phyloP scores from a whole-genome alignment of 1,140 invertebrate species.

The Gonatopus flavifemur region DNA sequence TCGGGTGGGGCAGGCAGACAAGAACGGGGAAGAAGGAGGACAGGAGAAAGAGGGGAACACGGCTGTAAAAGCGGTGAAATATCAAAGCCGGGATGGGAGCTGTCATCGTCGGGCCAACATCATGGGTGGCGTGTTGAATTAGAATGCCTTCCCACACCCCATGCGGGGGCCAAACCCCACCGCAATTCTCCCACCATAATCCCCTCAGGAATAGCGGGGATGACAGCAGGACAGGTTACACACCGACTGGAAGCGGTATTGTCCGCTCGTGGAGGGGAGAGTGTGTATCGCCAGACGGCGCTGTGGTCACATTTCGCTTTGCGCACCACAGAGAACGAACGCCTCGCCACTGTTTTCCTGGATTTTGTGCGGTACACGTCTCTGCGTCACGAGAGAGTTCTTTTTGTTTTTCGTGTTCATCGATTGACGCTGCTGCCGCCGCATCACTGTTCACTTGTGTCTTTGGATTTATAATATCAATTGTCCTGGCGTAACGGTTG shows the following conservation, averaged over 20 bases:
- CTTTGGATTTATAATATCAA: too few relatives aligned
- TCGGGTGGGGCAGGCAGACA: background rate
- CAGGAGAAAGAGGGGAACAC: slow-evolving; percentile 38
- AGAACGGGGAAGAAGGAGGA: slow-evolving; percentile 29
- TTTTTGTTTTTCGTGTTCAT: too few relatives aligned
- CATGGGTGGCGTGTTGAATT: slow-evolving; percentile 68
- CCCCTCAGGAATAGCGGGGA: slow-evolving; percentile 20
- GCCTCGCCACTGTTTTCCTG: slow-evolving; percentile 43
- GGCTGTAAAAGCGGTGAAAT: slow-evolving; percentile 62
- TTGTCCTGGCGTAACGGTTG: slow-evolving; percentile 2
- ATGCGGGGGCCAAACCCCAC: slow-evolving; percentile 31
- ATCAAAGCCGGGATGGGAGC: slow-evolving; percentile 66
- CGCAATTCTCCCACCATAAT: slow-evolving; percentile 34
- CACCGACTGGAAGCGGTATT: slow-evolving; percentile 7
- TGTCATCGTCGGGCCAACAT: slow-evolving; percentile 64
- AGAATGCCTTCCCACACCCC: slow-evolving; percentile 56
- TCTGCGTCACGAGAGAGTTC: slow-evolving; percentile 4
- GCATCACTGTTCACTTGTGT: too few relatives aligned
- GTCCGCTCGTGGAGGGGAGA: too few relatives aligned
- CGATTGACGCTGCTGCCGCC: too few relatives aligned
- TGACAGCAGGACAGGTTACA: slow-evolving; percentile 31
- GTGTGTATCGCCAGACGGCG: slow-evolving; percentile 32
- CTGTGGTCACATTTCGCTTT: slow-evolving; percentile 23
- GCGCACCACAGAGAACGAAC: slow-evolving; percentile 11
- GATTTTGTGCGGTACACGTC: slow-evolving; percentile 37